Evolutionary conservation across 2,797 vertebrate genomes (phyloP), one percentile per base, ranked within the genome.

Genomic region (Anabacerthia variegaticeps): DNA sequence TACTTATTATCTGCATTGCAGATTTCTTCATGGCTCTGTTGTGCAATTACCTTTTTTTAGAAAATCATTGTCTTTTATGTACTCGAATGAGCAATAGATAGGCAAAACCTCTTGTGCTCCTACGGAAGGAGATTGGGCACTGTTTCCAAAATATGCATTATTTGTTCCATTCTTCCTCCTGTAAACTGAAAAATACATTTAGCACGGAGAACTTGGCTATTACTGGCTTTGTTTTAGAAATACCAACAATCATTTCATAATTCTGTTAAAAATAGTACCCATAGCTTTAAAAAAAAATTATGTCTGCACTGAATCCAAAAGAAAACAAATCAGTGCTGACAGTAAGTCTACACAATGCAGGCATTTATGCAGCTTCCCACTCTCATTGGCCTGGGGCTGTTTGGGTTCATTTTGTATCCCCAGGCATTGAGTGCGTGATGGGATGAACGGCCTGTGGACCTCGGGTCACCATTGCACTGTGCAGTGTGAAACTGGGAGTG

Each of bases 31-130:
- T 95, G 92, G 44, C 73, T 97, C 56, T 94, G 96, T 97, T 97
- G 89, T 95, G 94, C 96, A 97, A 97, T 97, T 97, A 97, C 77
- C 91, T 96, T 95, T 95, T 97, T 97, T 97, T 95, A 93, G 95
- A 96, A 97, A 96, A 98, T 67, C 26, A 23, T 96, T 10, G 10
- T 97, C 94, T 96, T 97, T 97, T 97, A 89, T 96, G 79, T 97
- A 96, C 88, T 97, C 32, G 17, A 93, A 93, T 94, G 74, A 97
- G 95, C 96, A 92, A 88, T 91, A 93, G 90, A 95, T 84, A 94
- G 36, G 90, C 92, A 94, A 82, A 98, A 86, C 51, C 65, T 93
- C 73, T 95, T 89, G 34, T 17, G 73, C 87, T 94, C 82, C 84
- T 88, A 78, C 67, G 88, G 76, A 87, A 94, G 89, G 82, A 76